phyloP scores from a whole-genome alignment of 1,140 invertebrate species.

The roundworm (Caenorhabditis elegans) region DNA sequence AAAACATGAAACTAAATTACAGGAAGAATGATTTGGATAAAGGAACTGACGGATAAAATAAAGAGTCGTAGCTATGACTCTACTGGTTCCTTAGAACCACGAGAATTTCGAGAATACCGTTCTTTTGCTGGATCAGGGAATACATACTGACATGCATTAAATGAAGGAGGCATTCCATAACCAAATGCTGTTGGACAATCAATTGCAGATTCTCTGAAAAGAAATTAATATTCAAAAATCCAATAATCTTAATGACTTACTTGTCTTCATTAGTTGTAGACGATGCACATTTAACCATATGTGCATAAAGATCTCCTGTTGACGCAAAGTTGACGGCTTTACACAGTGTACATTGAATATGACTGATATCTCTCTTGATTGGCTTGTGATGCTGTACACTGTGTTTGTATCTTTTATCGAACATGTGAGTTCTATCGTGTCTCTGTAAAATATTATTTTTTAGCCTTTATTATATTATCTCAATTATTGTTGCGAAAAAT shows the following conservation, averaged over 20 bases:
- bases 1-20: not conserved
- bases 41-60: no score
- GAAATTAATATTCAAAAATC: no score
- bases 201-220: not conserved
- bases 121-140: not conserved
- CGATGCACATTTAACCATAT: not conserved
- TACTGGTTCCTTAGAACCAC: not conserved
- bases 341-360: not conserved
- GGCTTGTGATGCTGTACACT: not conserved
- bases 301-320: not conserved
- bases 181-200: not conserved
- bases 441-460: no score
- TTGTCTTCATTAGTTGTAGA: not conserved
- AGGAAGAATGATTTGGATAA: not conserved
- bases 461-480: no score
- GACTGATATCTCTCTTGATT: not conserved
- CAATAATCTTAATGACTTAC: no score
- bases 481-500: no score
- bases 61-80: no score
- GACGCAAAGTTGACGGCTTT: not conserved
- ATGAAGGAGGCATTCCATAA: conserved; percentile 2
- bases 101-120: not conserved
- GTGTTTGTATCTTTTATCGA: not conserved
- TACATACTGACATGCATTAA: not conserved
- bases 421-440: not conserved